Evolutionary conservation across 2,113 vertebrate genomes (phyloP), one percentile per base, ranked within the genome.

Genomic region (Xiphophorus maculatus): DNA sequence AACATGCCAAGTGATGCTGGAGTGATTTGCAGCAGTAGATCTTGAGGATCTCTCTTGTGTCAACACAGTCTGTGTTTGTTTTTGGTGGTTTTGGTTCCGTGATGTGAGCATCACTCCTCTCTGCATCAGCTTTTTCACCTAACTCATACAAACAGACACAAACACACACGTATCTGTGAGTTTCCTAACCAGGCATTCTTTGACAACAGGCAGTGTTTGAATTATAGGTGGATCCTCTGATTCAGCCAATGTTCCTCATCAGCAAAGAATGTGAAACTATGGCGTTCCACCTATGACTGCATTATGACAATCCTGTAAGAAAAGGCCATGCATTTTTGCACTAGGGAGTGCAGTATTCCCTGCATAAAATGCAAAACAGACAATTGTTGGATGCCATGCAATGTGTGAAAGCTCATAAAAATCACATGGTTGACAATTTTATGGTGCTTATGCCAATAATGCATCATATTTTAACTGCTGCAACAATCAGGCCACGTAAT

Each of bases 61-160:
- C 80, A 91, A 89, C 88, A 90, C 22, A 65, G 70, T 81, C 78
- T 75, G 29, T 85, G 86, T 89, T 92, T 90, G 78, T 76, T 81
- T 83, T 73, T 71, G 78, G 63, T 61, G 65, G 4, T 1, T 1
- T 82, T 80, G 40, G 9, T 48, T 62, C 27, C 4, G 0, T 42
- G 40, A 68, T 71, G 48, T 69, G 35, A 74, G 66, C 61, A 19
- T 58, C 13, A 66, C 74, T 66, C 62, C 71, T 74, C 67, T 44
- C 5, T 5, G 8, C 28, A 25, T 28, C 54, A 13, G 19, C 35
- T 54, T 67, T 19, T 5, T 15, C 22, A 19, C 25, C 27, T 10
- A 28, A 30, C 61, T 37, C 42, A 68, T 22, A 71, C 32, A 8
- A 7, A 40, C 29, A 54, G 32, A 71, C 44, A 74, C 44, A 82